Evolutionary conservation across 1,140 invertebrate species (phyloP).

Genomic region (Lasaia peninsularis): DNA sequence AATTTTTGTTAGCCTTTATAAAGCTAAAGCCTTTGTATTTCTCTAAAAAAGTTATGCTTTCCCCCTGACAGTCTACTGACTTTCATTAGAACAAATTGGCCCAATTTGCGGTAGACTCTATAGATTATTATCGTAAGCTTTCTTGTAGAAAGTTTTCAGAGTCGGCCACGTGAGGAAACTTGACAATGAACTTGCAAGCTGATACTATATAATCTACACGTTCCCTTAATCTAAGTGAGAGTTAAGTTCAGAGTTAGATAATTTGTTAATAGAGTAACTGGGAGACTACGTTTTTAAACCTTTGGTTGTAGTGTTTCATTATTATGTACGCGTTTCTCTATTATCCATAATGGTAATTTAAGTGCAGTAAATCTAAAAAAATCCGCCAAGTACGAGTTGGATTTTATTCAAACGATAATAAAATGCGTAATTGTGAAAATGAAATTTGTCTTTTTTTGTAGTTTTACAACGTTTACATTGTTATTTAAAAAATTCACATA

Average conservation of each 20-base stretch:
- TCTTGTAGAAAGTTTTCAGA: conserved; percentile 40
- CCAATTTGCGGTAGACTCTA: conserved; percentile 25
- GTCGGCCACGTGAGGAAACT: conserved; percentile 47
- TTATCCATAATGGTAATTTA: no score
- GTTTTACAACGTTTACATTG: no score
- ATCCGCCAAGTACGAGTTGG: no score
- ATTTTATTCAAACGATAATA: no score
- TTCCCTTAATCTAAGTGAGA: conserved; percentile 27
- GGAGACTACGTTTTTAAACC: no score
- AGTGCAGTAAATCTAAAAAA: no score
- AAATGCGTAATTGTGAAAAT: no score
- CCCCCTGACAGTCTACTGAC: conserved; percentile 2
- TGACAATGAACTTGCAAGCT: conserved; percentile 36
- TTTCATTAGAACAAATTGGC: conserved; percentile 19
- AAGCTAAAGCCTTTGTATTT: conserved; percentile 9
- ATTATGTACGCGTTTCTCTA: no score
- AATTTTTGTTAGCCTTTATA: not conserved
- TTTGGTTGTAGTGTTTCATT: no score
- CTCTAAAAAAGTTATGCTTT: conserved; percentile 6
- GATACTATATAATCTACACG: conserved; percentile 33
- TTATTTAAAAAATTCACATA: no score
- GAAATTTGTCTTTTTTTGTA: no score
- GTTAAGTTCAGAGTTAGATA: conserved; percentile 24
- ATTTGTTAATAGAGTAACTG: conserved; percentile 24
- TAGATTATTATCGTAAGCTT: conserved; percentile 43